A percentile compares a stretch with the other conserved stretches of the same genome.
These are phyloP conservation scores for Pegoplata infirma DNA, from an alignment of 2,888 invertebrate genomes.

Conservation along the genomic window DNA sequence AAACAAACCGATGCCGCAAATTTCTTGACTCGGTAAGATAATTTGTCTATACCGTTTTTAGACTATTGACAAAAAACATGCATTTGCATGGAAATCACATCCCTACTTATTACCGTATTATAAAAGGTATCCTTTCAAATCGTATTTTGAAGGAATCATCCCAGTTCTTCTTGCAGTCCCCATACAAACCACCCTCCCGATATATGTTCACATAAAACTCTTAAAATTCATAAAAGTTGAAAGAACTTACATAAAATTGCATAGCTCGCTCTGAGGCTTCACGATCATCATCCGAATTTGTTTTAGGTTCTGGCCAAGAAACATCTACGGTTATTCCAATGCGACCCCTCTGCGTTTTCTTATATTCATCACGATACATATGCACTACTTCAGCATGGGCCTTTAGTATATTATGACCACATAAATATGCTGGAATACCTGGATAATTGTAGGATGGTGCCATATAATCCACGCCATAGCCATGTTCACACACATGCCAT, in stretches of 20 bases:
- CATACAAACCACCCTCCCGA: no score
- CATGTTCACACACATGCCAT: constrained; percentile 78
- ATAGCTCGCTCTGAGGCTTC: constrained; percentile 82
- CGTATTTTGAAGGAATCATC: no score
- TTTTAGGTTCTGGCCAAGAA: constrained; percentile 82
- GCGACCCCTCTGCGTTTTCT: constrained; percentile 80
- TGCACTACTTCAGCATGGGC: constrained; percentile 86
- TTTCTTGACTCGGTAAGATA: no score
- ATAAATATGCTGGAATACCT: constrained; percentile 83
- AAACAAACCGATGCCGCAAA: no score
- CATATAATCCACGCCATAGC: constrained; percentile 80
- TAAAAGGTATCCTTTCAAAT: no score
- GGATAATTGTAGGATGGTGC: constrained; percentile 81
- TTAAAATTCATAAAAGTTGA: no score
- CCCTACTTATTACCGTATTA: no score
- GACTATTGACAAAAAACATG: no score
- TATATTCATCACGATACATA: constrained; percentile 82
- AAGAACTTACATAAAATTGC: constrained; percentile 81
- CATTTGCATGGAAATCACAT: no score
- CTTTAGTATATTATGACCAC: constrained; percentile 85
- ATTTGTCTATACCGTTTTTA: no score
- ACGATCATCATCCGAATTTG: constrained; percentile 79
- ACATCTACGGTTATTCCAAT: constrained; percentile 83
- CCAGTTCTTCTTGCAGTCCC: no score
- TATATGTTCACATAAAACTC: no score